Base-by-base conservation (phyloP, 1,140 invertebrate genomes). In the Armadillidium nasatum region DNA sequence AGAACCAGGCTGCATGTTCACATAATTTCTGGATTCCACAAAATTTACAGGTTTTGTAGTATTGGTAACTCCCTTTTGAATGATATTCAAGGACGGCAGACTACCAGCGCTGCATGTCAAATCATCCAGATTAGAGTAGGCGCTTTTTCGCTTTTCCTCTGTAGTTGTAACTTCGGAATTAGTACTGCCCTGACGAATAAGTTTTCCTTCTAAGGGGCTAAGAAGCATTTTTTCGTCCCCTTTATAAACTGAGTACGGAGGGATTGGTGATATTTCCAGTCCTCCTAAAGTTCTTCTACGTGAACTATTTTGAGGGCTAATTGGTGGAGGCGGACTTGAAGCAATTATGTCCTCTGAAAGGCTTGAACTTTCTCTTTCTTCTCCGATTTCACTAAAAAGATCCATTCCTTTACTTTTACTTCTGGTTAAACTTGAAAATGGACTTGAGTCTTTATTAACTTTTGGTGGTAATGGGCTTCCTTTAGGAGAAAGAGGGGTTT, bases 401-500 rank as follows among this genome's bases (percentile, higher is more conserved):
- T 60, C 50, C 19, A 3, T 60, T 13, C 19, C 79, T 44, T 75
- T 73, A 68, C 75, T 78, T 44, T 81, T 81, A 60, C 60, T 79
- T 10, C 80, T 75, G 23, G 75, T 77, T 44, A 81, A 72, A 75
- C 80, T 81, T 15, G 80, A 77, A 75, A 81, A 81, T 50, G 80
- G 80, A 77, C 80, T 81, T 13, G 80, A 78, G n/a, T 77, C 78
- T 44, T 77, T 76, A 68, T 50, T 81, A 9, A 73, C 73, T 60
- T 81, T 81, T 9, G 78, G 78, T 13, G 73, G 73, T 15, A 81
- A 71, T 23, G 80, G 80, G 75, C 80, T 81, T 54, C 80, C 77
- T 22, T 76, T 81, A 44, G 80, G 80, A 43, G 80, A 81, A 10
- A 81, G 80, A 33, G 79, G 79, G 21, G 80, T 77, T 66, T 81